Base-by-base conservation (phyloP, 2,113 vertebrate genomes). In the Leucopsar rothschildi region DNA sequence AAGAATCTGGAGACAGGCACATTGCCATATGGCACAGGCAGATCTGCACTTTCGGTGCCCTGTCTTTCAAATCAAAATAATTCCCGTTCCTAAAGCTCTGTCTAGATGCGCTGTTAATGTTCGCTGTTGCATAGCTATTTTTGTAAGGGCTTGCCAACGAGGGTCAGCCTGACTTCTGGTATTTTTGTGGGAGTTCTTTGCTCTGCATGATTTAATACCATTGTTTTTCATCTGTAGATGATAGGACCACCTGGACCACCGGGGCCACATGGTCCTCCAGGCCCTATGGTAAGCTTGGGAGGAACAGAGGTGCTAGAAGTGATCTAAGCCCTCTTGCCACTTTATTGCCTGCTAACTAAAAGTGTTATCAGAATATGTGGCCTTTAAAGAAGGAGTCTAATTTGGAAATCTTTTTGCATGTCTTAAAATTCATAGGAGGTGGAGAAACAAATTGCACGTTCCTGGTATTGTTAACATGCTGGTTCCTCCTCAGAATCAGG, bases 241-340 rank as follows among this genome's bases (percentile, higher is more conserved):
- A 98, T 98, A 88, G 99, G 99, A 59, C 98, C 98, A 53, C 98
- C 99, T 79, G 99, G 99, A 93, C 95, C 98, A 53, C 96, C 98
- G 31, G 99, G 99, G 19, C 99, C 99, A 42, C 99, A 99, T 53
- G 99, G 99, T 60, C 98, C 99, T 70, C 98, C 99, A 81, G 99
- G 99, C 91, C 99, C 99, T 69, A 99, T 99, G 99, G 99, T 99
- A 97, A 98, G 99, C 65, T 53, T 96, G 80, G 64, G 77, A 81
- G 27, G 9, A 90, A n/a, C 21, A 85, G 10, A 1, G 6, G 27
- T 44, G 24, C 57, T 94, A 47, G 23, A 60, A 86, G 35, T 42
- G 11, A 33, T 68, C 59, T 71, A 39, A 86, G 22, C 25, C 7
- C 25, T 78, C 49, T 29, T 59, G n/a, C 76, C 31, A 11, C 57